Evolutionary conservation across 23 tunicate species (phyloP), one percentile per base, ranked within the genome.

Genomic region (Ciona savignyi): DNA sequence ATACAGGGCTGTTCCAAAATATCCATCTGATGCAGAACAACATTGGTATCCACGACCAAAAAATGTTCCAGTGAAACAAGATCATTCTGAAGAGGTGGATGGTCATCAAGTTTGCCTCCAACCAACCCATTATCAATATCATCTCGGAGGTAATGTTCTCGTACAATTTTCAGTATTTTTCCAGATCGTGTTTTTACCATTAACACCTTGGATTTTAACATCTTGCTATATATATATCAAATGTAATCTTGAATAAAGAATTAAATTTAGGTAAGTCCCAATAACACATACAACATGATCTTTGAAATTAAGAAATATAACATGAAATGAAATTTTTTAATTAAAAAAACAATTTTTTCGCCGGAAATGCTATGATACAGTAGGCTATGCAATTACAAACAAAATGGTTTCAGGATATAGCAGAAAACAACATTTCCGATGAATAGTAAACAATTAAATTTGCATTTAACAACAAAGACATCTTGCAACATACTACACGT

Each of bases 61-160:
- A 61, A 89, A 51, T 95, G 99, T 51, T 91, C 97, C 23, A 33
- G 9, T 23, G 65, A 3, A 4, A 91, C 20, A 0, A 91, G 77
- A 29, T 80, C 83, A 71, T 85, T 91, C 2, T 79, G 29, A 29
- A 91, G 62, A 0, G 70, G 32, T n/a, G 97, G 97, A 62, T 85
- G 85, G 4, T 30, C 63, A 67, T 91, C 97, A 3, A 91, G 60
- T 0, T 48, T 75, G 22, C 9, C 77, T 21, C 56, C 30, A 23
- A 80, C 60, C 11, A 95, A 74, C 31, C 99, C 99, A 72, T 86
- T 73, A 27, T 88, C 87, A 35, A 95, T 95, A 48, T 95, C 99
- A 84, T 95, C 99, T 32, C 99, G 76, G 25, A 95, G 77, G 80
- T 95, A 95, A 84, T 95, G 99, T 74, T 95, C 99, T 25, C 96